A percentile compares a stretch with the other conserved stretches of the same genome.
Conservation (phyloP, 2,888 invertebrate species). For the Hirtodrosophila histrioides region DNA sequence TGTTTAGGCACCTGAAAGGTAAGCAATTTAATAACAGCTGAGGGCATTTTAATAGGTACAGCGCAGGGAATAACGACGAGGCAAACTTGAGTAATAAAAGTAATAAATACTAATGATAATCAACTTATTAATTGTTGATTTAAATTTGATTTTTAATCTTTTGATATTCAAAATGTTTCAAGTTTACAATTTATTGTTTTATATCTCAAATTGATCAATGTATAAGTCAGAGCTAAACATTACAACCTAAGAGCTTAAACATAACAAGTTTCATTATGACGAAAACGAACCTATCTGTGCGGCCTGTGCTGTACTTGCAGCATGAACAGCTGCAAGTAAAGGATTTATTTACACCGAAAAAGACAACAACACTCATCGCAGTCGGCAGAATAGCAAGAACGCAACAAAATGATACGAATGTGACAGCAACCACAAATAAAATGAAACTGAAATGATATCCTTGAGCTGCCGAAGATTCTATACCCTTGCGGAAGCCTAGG, state of each 20-base stretch:
- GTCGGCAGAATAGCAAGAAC: conserved; percentile 34
- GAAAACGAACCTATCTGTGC: conserved; percentile 14
- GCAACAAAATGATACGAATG: conserved; percentile 34
- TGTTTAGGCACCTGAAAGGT: conserved; percentile 4
- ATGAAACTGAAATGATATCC: background rate
- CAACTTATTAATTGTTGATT: no score
- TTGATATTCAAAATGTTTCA: no score
- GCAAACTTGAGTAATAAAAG: background rate
- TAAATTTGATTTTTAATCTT: no score
- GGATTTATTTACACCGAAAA: conserved; percentile 47
- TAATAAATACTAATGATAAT: background rate
- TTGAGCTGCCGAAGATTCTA: no score
- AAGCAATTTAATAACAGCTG: conserved; percentile 2
- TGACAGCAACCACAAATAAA: conserved; percentile 34
- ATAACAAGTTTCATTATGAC: background rate
- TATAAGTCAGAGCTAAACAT: no score
- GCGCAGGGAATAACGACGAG: no score
- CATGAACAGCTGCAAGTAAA: conserved; percentile 55
- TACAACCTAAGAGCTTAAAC: no score
- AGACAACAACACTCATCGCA: conserved; percentile 43
- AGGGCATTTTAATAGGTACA: conserved; percentile 3
- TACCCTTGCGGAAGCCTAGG: no score
- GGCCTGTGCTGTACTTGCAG: conserved; percentile 6
- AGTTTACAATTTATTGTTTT: no score
- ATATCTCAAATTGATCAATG: no score